Percentiles rank a stretch among this genome's conserved stretches.
phyloP scores from a whole-genome alignment of 1,140 invertebrate genomes.

The Zaprionus inermis region DNA sequence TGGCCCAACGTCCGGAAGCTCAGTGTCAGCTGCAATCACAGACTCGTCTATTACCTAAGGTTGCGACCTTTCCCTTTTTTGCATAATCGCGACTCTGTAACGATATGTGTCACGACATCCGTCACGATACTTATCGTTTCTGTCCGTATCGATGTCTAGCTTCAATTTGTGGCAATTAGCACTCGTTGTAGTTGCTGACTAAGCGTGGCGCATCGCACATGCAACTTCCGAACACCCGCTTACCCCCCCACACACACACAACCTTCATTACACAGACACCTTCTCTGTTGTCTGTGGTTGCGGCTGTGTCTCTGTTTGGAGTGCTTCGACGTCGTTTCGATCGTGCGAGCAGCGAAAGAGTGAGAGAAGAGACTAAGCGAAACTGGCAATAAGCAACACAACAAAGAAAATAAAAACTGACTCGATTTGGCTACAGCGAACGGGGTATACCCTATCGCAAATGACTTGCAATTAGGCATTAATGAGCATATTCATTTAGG shows the following conservation, averaged over 20 bases:
- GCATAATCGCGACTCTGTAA: constrained; percentile 10
- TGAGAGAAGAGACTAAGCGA: background rate
- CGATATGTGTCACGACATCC: constrained; percentile 1
- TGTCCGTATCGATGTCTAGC: background rate
- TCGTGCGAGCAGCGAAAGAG: constrained; percentile 10
- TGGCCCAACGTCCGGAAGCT: background rate
- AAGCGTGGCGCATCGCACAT: constrained; percentile 19
- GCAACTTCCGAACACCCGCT: constrained; percentile 12
- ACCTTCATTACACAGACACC: constrained; percentile 3
- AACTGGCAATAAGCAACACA: constrained; percentile 9
- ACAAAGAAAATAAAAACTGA: too few relatives aligned
- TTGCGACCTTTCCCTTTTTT: constrained; percentile 36
- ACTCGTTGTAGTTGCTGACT: constrained; percentile 16
- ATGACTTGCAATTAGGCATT: too few relatives aligned
- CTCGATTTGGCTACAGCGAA: too few relatives aligned
- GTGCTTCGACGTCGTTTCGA: constrained; percentile 14
- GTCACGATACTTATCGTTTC: background rate
- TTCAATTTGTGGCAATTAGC: constrained; percentile 26
- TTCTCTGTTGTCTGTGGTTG: constrained; percentile 1
- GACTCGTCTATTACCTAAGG: background rate
- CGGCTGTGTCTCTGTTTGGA: constrained; percentile 2
- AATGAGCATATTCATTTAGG: too few relatives aligned
- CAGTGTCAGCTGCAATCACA: constrained; percentile 1
- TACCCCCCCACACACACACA: too few relatives aligned
- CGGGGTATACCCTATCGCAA: too few relatives aligned